A percentile compares a stretch with the other conserved stretches of the same genome.
Evolutionary conservation across 2,888 invertebrate species (phyloP).

Genomic region (Drosophila anomelani): DNA sequence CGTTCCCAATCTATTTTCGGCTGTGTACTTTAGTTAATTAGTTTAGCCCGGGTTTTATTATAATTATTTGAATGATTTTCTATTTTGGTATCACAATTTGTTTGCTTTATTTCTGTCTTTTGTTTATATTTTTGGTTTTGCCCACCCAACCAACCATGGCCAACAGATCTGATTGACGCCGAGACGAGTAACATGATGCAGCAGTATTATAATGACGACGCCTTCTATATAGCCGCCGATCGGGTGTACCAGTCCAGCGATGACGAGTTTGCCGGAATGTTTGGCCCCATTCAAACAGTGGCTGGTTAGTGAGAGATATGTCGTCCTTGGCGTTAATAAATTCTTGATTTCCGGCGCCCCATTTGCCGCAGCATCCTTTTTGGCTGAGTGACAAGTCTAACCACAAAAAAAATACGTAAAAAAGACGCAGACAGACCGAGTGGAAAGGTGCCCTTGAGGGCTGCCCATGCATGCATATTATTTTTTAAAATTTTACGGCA

Average conservation of each 20-base stretch:
- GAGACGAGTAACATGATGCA: constrained; percentile 83
- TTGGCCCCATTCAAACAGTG: constrained; percentile 83
- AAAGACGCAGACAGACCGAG: constrained; percentile 5
- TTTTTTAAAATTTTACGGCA: constrained; percentile 67
- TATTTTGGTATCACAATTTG: constrained; percentile 24
- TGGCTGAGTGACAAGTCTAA: constrained; percentile 15
- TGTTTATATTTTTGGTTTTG: constrained; percentile 31
- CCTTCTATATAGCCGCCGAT: constrained; percentile 84
- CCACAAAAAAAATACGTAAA: constrained; percentile 1
- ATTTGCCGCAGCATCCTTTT: background rate
- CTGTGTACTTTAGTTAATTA: constrained; percentile 27
- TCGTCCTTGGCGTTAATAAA: background rate
- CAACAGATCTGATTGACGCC: constrained; percentile 80
- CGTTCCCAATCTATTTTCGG: constrained; percentile 12
- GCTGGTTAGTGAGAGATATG: constrained; percentile 80
- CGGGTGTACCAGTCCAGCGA: constrained; percentile 84
- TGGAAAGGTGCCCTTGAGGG: constrained; percentile 23
- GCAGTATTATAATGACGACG: constrained; percentile 84
- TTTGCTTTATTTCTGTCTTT: constrained; percentile 27
- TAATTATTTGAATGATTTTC: constrained; percentile 21
- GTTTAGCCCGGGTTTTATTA: constrained; percentile 25
- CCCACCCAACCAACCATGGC: background rate
- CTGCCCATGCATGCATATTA: constrained; percentile 64
- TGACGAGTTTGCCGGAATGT: constrained; percentile 84
- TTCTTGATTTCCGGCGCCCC: background rate